Percentiles rank a stretch among this genome's conserved stretches.
Evolutionary conservation across 2,113 vertebrate genomes (phyloP).

Genomic region (Eretmochelys imbricata): DNA sequence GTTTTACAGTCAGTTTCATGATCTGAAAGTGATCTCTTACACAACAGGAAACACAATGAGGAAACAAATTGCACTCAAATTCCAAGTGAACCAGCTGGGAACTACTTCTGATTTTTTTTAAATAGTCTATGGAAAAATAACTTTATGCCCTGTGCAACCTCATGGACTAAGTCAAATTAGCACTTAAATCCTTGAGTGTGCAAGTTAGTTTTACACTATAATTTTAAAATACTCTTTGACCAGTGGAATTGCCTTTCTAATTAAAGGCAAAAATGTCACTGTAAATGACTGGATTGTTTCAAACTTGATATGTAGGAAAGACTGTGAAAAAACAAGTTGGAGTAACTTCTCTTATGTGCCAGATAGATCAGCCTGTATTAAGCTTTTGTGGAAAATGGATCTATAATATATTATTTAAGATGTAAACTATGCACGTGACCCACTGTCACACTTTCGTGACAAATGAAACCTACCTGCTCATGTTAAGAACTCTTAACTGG

Average conservation of each 20-base stretch:
- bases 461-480: neutral
- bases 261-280: neutral
- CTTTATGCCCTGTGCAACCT: neutral
- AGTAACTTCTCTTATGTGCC: neutral
- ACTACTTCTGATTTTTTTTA: neutral
- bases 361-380: neutral
- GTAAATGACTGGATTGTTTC: neutral
- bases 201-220: neutral
- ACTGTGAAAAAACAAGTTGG: too few species aligned
- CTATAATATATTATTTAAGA: neutral
- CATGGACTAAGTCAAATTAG: neutral
- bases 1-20: neutral
- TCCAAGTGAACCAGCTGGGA: neutral
- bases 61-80: neutral
- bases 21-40: neutral
- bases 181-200: neutral
- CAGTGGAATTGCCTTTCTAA: neutral
- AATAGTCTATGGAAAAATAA: too few species aligned
- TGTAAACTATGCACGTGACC: neutral
- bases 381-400: neutral
- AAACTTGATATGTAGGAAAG: neutral
- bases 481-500: neutral
- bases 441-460: neutral
- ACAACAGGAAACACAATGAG: neutral
- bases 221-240: neutral